These are phyloP conservation scores for Scartelaos histophorus DNA, from an alignment of 2,113 vertebrate species.

Conservation along the genomic window DNA sequence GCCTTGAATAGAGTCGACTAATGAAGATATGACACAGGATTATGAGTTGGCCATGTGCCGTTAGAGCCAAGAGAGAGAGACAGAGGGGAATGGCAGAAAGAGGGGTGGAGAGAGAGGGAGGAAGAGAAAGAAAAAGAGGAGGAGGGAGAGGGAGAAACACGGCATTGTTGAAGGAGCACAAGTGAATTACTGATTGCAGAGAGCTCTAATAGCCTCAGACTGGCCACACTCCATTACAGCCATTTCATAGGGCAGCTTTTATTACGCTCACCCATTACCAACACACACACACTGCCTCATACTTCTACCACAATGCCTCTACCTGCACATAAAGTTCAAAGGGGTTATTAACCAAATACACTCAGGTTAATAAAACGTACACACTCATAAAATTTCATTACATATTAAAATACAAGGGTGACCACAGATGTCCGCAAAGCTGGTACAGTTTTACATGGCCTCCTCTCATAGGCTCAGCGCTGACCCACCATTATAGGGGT, in stretches of 20 bases:
- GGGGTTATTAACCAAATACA: conserved; percentile 8
- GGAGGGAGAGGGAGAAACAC: conserved; percentile 29
- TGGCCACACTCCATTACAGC: conserved; percentile 73
- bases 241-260: conserved; percentile 73
- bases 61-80: neutral
- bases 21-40: conserved; percentile 42
- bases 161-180: conserved; percentile 53
- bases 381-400: neutral
- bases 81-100: neutral
- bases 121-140: conserved; percentile 15
- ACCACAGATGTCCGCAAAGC: conserved; percentile 27
- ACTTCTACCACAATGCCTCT: conserved; percentile 38
- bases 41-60: neutral
- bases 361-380: neutral
- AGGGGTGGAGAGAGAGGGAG: too few relatives aligned
- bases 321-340: conserved; percentile 39
- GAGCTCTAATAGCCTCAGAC: conserved; percentile 72
- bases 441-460: conserved; percentile 32
- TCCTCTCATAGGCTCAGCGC: conserved; percentile 46
- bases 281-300: conserved; percentile 41
- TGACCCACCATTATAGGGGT: conserved; percentile 48
- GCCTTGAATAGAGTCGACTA: conserved; percentile 1
- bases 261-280: conserved; percentile 68
- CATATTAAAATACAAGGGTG: conserved; percentile 24
- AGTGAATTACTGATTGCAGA: conserved; percentile 69